Conservation (phyloP, 30 jellyfish, hydroid and myxozoan species). For the Cassiopea xamachana region DNA sequence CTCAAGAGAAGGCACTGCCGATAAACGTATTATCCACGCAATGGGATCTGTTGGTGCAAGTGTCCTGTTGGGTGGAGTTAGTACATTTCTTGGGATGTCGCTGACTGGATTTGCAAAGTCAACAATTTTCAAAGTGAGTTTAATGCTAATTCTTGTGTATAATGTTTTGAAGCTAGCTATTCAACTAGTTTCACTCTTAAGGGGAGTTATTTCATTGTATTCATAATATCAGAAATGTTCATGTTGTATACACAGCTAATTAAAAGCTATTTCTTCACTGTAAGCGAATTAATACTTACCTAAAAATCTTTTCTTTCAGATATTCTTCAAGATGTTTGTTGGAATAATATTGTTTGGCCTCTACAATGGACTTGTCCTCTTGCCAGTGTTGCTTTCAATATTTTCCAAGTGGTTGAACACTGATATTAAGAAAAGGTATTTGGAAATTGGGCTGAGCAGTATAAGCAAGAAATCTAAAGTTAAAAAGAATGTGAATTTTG, state of each 20-base stretch:
- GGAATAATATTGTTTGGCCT: slow-evolving; percentile 68
- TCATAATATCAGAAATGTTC: too few relatives aligned
- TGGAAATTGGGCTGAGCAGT: neutral
- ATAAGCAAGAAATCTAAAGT: neutral
- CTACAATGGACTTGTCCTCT: slow-evolving; percentile 54
- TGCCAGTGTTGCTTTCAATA: slow-evolving; percentile 63
- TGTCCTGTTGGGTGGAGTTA: slow-evolving; percentile 59
- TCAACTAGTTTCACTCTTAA: too few relatives aligned
- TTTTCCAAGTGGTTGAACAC: slow-evolving; percentile 4
- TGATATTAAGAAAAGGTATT: neutral
- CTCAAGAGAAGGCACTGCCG: slow-evolving; percentile 28
- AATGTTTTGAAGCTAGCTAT: neutral
- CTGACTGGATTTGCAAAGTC: slow-evolving; percentile 72
- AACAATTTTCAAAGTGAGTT: slow-evolving; percentile 33
- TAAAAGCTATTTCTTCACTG: too few relatives aligned
- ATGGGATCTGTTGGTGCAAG: slow-evolving; percentile 60
- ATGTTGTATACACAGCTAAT: too few relatives aligned
- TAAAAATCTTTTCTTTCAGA: slow-evolving; percentile 8
- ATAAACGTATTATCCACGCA: slow-evolving; percentile 45
- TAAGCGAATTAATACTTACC: too few relatives aligned
- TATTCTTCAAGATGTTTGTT: slow-evolving; percentile 72
- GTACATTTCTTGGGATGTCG: slow-evolving; percentile 73
- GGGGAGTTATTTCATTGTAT: too few relatives aligned
- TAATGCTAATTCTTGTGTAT: too few relatives aligned
- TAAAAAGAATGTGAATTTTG: neutral